Conservation (phyloP, 2,888 invertebrate species). For the Sepiola atlantica region DNA sequence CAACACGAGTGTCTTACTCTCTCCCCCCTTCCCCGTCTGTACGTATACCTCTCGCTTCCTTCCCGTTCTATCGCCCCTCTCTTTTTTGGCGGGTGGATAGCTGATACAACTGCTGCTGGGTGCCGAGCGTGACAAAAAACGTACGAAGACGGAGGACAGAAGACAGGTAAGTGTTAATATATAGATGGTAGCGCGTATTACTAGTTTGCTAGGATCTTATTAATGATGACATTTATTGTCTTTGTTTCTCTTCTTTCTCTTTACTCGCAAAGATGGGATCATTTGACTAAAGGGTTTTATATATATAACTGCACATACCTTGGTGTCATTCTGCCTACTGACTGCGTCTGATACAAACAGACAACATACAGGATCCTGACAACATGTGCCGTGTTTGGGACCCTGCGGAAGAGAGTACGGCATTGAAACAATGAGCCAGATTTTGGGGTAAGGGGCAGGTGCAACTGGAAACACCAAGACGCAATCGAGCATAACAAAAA, state of each 20-base stretch:
- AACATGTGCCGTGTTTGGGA: slow-evolving; percentile 42
- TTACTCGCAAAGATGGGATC: not conserved
- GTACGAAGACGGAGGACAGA: no score
- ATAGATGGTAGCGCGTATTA: no score
- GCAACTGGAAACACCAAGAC: slow-evolving; percentile 32
- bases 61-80: no score
- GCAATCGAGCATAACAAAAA: not conserved
- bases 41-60: no score
- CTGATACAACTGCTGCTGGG: no score
- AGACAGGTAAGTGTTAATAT: no score
- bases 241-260: not conserved
- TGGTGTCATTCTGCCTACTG: slow-evolving; percentile 39
- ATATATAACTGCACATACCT: slow-evolving; percentile 44
- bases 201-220: no score
- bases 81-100: no score
- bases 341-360: slow-evolving; percentile 43
- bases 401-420: slow-evolving; percentile 44
- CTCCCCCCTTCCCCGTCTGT: no score
- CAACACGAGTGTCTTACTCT: no score
- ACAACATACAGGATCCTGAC: slow-evolving; percentile 46
- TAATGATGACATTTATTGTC: no score
- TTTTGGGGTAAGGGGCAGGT: not conserved
- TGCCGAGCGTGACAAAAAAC: no score
- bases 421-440: slow-evolving; percentile 32
- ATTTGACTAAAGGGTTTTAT: slow-evolving; percentile 6